Conservation (phyloP, 2,113 vertebrate genomes). For the Misgurnus mizolepis region DNA sequence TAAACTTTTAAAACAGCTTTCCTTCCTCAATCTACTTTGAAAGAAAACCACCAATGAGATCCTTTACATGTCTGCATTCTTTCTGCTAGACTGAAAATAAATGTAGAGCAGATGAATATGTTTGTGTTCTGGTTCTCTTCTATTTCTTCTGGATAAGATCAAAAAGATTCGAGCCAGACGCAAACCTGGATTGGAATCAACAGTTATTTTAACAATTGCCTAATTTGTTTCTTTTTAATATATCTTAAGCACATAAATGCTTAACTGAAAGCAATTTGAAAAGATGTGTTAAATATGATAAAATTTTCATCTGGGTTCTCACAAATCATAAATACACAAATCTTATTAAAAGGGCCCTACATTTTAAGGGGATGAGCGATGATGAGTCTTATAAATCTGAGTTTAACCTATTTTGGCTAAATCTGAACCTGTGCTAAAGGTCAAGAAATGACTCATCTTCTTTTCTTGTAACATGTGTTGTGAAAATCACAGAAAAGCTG, state of each 20-base stretch:
- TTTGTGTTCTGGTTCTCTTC: neutral
- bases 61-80: neutral
- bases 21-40: neutral
- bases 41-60: neutral
- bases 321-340: neutral
- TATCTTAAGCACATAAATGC: too few species aligned
- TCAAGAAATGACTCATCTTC: neutral
- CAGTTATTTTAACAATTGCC: too few species aligned
- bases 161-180: too few species aligned
- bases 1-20: neutral
- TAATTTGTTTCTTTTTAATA: too few species aligned
- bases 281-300: neutral
- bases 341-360: neutral
- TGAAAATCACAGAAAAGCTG: constrained; percentile 8
- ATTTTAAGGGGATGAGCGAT: neutral
- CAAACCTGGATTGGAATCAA: too few species aligned
- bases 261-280: too few species aligned
- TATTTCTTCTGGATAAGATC: too few species aligned
- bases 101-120: neutral
- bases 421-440: constrained; percentile 1
- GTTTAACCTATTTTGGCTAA: neutral
- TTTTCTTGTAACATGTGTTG: constrained; percentile 20
- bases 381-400: neutral
- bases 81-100: neutral
- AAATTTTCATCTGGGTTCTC: neutral